phyloP scores from a whole-genome alignment of 1,140 invertebrate species.

The Matsumurasca onukii region DNA sequence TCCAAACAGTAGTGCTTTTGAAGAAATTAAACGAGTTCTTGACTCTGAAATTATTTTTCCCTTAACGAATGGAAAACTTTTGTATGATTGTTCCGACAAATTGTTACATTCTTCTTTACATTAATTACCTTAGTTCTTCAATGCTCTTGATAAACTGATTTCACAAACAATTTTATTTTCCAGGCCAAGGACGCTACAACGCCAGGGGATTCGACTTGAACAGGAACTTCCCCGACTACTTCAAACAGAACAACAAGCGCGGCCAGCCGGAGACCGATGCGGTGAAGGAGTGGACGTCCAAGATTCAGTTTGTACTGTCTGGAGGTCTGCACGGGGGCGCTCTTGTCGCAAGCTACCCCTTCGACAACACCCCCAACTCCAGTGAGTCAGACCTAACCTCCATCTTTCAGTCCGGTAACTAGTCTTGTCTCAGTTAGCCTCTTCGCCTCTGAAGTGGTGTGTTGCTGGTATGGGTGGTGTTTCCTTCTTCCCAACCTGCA shows the following conservation, averaged over 20 bases:
- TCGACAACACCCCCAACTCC: conserved; percentile 87
- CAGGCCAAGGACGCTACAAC: conserved; percentile 84
- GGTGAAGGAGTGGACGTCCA: conserved; percentile 91
- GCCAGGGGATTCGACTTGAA: conserved; percentile 86
- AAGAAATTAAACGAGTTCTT: no score
- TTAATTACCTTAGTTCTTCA: no score
- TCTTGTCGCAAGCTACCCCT: conserved; percentile 89
- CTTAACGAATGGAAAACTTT: no score
- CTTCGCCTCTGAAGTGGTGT: not conserved
- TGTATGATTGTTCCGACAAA: no score
- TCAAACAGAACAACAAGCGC: conserved; percentile 82
- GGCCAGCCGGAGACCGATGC: conserved; percentile 92
- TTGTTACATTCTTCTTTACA: no score
- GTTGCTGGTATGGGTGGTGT: conserved; percentile 44
- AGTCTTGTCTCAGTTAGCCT: not conserved
- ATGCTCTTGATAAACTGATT: no score
- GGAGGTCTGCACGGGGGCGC: conserved; percentile 91
- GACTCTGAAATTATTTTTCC: no score
- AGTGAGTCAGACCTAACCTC: conserved; percentile 71
- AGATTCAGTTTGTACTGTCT: conserved; percentile 91
- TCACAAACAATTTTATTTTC: no score
- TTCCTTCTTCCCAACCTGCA: not conserved
- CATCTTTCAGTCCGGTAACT: conserved; percentile 19
- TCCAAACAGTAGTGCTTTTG: no score
- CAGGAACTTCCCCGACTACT: conserved; percentile 92